Evolutionary conservation across 1,140 invertebrate genomes (phyloP).

Genomic region (Andrena cerasifolii): DNA sequence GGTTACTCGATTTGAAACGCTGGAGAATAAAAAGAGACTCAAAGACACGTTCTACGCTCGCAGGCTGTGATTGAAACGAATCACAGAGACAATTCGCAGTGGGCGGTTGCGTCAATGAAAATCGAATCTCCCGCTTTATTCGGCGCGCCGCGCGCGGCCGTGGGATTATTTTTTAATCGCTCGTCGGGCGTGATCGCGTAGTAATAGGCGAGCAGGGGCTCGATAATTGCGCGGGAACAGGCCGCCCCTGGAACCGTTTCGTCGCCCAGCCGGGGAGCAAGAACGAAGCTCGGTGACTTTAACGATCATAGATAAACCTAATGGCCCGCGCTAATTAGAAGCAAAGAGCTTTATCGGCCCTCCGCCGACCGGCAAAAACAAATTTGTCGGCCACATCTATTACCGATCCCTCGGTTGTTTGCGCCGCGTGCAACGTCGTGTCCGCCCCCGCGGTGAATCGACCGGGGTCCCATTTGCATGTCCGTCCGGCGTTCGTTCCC

Average conservation of each 20-base stretch:
- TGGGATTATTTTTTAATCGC: conserved; percentile 47
- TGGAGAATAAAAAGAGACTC: background rate
- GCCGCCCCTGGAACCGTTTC: conserved; percentile 30
- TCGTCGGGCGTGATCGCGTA: conserved; percentile 13
- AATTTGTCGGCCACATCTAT: conserved; percentile 50
- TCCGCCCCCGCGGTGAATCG: background rate
- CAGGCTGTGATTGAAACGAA: conserved; percentile 29
- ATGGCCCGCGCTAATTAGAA: conserved; percentile 62
- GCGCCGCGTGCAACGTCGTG: background rate
- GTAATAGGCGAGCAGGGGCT: background rate
- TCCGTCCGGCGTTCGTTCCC: background rate
- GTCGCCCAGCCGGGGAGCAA: conserved; percentile 32
- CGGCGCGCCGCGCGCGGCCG: background rate
- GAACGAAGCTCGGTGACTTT: conserved; percentile 42
- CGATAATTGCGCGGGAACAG: conserved; percentile 19
- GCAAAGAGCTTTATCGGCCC: conserved; percentile 57
- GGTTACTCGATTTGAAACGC: background rate
- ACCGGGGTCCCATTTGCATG: background rate
- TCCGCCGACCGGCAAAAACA: conserved; percentile 48
- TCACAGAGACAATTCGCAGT: conserved; percentile 35
- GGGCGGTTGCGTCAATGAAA: conserved; percentile 7
- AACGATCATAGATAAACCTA: conserved; percentile 64
- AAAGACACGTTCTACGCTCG: conserved; percentile 21
- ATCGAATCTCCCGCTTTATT: conserved; percentile 37
- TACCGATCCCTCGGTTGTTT: conserved; percentile 42